Percentiles rank a stretch among this genome's conserved stretches.
These are phyloP conservation scores for Thinocorus orbignyianus DNA, from an alignment of 2,113 vertebrate genomes.

Conservation along the genomic window DNA sequence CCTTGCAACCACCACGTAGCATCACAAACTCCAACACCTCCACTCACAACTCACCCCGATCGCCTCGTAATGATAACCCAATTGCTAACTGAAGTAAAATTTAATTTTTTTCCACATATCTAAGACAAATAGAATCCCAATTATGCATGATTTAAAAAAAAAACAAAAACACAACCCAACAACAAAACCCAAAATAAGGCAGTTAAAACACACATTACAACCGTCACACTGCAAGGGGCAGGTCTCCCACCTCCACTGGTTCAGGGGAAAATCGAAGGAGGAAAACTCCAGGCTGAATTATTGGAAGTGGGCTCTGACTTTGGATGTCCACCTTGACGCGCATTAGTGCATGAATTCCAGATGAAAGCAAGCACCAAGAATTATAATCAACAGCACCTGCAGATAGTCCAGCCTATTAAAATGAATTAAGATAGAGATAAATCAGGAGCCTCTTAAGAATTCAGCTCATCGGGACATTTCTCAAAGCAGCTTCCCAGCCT, in stretches of 20 bases:
- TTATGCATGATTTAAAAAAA: not conserved
- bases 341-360: not conserved
- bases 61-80: not conserved
- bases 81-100: not conserved
- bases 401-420: slow-evolving; percentile 23
- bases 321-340: slow-evolving; percentile 14
- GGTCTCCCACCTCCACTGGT: not conserved
- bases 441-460: slow-evolving; percentile 36
- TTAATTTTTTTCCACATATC: not conserved
- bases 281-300: slow-evolving; percentile 18
- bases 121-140: not conserved
- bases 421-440: slow-evolving; percentile 42
- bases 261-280: not conserved
- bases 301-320: slow-evolving; percentile 18
- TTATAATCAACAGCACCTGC: slow-evolving; percentile 39
- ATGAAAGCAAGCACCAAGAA: slow-evolving; percentile 9
- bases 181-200: not conserved
- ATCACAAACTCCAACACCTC: not conserved
- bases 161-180: not conserved
- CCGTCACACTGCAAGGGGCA: not conserved
- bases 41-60: not conserved
- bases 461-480: not conserved
- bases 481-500: not conserved
- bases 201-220: not conserved
- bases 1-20: not conserved